Evolutionary conservation across 1,140 invertebrate genomes (phyloP).

Genomic region (Formica selysi): DNA sequence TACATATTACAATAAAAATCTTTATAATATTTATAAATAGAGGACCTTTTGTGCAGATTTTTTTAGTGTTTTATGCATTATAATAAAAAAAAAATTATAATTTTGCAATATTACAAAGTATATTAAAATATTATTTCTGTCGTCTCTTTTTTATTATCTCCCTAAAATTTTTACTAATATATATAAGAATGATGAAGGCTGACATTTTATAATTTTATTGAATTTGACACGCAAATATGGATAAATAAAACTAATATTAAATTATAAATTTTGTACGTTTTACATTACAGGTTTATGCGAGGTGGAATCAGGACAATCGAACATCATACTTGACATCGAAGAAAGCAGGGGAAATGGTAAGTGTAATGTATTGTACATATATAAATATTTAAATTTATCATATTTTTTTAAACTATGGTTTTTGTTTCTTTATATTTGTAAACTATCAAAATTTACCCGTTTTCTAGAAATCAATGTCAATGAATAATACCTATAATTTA

Average conservation of each 20-base stretch:
- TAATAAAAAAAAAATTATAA: neutral
- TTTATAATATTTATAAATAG: neutral
- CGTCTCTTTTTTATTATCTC: no score
- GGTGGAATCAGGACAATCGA: slow-evolving; percentile 93
- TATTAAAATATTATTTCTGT: neutral
- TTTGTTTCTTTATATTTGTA: neutral
- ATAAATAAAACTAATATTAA: slow-evolving; percentile 6
- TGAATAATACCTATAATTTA: neutral
- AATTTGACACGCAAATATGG: neutral
- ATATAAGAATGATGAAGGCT: neutral
- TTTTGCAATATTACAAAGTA: neutral
- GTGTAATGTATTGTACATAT: slow-evolving; percentile 75
- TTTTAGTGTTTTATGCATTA: neutral
- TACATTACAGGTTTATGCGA: slow-evolving; percentile 91
- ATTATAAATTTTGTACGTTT: neutral
- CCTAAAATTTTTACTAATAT: neutral
- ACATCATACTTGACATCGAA: slow-evolving; percentile 95
- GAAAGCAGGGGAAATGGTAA: slow-evolving; percentile 95
- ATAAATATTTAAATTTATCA: neutral
- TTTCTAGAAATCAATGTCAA: no score
- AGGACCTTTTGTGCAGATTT: neutral
- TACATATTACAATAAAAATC: neutral
- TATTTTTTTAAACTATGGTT: no score
- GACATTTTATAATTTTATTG: neutral
- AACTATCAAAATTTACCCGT: no score